Evolutionary conservation across 2,797 vertebrate genomes (phyloP).

Genomic region (Apogon talboti): DNA sequence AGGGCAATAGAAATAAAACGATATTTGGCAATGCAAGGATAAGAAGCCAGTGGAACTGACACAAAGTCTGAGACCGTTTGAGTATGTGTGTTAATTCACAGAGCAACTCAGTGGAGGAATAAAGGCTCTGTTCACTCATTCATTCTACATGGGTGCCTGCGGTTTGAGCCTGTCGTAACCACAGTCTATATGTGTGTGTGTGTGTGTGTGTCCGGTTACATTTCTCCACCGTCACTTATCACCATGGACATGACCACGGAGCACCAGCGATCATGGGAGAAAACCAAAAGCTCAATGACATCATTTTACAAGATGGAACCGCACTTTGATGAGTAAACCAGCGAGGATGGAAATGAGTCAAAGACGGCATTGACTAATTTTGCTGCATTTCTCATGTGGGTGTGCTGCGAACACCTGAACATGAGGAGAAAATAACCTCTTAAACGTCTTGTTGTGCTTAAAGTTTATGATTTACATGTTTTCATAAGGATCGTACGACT

Average conservation of each 20-base stretch:
- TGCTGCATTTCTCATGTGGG: conserved; percentile 8
- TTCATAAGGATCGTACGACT: not conserved
- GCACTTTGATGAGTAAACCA: conserved; percentile 55
- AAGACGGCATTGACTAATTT: conserved; percentile 41
- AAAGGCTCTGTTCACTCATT: conserved; percentile 73
- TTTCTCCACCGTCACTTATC: conserved; percentile 57
- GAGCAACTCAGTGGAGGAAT: conserved; percentile 61
- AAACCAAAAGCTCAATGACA: conserved; percentile 58
- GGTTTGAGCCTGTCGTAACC: conserved; percentile 72
- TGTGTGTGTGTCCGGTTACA: conserved; percentile 20
- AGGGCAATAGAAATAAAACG: conserved; percentile 7
- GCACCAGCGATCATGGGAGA: conserved; percentile 35
- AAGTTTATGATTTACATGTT: not conserved
- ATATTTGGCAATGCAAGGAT: not conserved
- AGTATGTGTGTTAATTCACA: conserved; percentile 52
- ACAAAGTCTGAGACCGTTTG: conserved; percentile 32
- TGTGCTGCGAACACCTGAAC: conserved; percentile 17
- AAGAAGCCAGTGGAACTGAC: conserved; percentile 31
- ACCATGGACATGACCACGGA: conserved; percentile 42
- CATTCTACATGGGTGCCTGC: conserved; percentile 70
- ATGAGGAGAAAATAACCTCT: conserved; percentile 6
- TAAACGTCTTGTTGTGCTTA: not conserved
- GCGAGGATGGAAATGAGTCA: conserved; percentile 19
- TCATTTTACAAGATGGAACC: conserved; percentile 55
- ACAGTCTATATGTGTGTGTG: conserved; percentile 39